Evolutionary conservation across 2,113 vertebrate genomes (phyloP).

Genomic region (Neolamprologus falcicula): DNA sequence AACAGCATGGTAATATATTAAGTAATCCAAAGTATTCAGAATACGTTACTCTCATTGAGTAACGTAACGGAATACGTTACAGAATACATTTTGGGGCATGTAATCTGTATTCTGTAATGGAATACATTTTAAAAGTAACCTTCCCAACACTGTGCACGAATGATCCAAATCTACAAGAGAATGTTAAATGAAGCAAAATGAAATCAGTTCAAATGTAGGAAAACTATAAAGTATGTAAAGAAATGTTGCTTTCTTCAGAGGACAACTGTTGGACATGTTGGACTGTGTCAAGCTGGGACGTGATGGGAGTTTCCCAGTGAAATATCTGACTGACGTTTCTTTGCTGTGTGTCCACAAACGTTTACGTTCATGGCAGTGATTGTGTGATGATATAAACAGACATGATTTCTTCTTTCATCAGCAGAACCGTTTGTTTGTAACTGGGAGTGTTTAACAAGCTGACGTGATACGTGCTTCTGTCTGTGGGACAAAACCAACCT

Average conservation of each 20-base stretch:
- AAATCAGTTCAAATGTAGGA: not conserved
- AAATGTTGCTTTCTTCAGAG: not conserved
- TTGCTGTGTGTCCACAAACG: not conserved
- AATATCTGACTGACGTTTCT: not conserved
- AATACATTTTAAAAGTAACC: no score
- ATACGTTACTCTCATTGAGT: no score
- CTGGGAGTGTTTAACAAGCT: not conserved
- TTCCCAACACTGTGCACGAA: not conserved
- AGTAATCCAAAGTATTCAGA: no score
- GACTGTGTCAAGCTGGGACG: not conserved
- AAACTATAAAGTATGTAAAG: not conserved
- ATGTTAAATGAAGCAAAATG: not conserved
- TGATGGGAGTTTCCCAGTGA: not conserved
- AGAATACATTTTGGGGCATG: no score
- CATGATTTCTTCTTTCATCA: not conserved
- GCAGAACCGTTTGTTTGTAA: not conserved
- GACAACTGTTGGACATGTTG: not conserved
- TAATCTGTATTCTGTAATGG: no score
- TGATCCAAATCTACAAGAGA: not conserved
- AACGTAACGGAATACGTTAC: no score
- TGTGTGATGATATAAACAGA: not conserved
- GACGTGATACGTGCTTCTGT: not conserved
- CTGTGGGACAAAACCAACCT: not conserved
- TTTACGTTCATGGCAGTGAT: accelerated
- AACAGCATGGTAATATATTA: no score